Base-by-base conservation (phyloP, 2,888 invertebrate species). In the Amphipyra berbera region DNA sequence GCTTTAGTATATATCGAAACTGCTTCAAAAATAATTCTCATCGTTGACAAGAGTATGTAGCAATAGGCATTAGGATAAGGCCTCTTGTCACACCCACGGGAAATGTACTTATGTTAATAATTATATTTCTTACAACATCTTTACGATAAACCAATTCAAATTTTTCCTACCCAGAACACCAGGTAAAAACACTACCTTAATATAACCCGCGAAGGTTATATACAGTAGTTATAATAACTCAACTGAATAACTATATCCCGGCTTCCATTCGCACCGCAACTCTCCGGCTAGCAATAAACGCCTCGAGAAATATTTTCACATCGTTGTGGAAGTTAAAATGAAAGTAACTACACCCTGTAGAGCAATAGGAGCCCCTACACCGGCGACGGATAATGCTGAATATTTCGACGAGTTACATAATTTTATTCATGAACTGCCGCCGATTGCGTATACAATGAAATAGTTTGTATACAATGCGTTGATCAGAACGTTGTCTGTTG, bases 301-400 rank as follows among this genome's bases (percentile, higher is more conserved):
- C 85, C 82, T 85, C 83, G 89, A 89, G 92, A 91, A 91, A 94
- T 94, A 93, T 94, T 94, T 93, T 93, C 94, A 93, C 94, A 90
- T 94, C 93, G 93, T 94, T 92, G 90, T 88, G 91, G 89, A 92
- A 93, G 93, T 93, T 94, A 90, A 92, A 94, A 93, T 93, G 93
- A 93, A 93, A 92, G 90, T 91, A 94, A 94, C 84, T 89, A 88
- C 88, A 89, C 94, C 94, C 94, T 53, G 86, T 84, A 90, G 94
- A 87, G 91, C 90, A 83, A 92, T 94, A 88, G 82, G 82, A 83
- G 82, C 86, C 88, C 86, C 82, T 73, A 75, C 81, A 82, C 83
- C 86, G 84, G 83, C 89, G 87, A 87, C 87, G 88, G 89, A 88
- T 90, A 90, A 90, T 88, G 84, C 86, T 83, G 89, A 88, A 89